Evolutionary conservation across 2,113 vertebrate genomes (phyloP), one percentile per base, ranked within the genome.

Genomic region (Rhodinocichla rosea): DNA sequence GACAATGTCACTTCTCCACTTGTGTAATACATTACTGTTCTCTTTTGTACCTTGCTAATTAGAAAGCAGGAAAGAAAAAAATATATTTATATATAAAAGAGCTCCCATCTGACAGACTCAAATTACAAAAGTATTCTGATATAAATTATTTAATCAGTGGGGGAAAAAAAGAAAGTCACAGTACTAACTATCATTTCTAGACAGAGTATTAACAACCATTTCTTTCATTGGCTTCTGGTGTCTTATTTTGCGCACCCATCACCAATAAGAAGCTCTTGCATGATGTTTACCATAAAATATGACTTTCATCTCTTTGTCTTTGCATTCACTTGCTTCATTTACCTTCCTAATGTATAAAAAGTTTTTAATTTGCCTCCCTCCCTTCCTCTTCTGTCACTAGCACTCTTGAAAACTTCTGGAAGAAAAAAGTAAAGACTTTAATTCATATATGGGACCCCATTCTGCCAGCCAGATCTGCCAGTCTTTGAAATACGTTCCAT

Each of bases 231-330:
- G 96, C 83, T 97, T 97, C 71, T 95, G 80, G 90, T 95, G 94
- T 97, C 94, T 97, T 83, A 83, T 97, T 97, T 96, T 96, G 78
- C 1, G 0, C 81, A 94, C 84, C 88, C 87, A 96, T 96, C 93
- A 97, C 95, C 95, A 96, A 96, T 97, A 87, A 97, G 96, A 95
- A 97, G 49, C 87, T 93, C 75, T 88, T 94, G 83, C 56, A 94
- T 92, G 95, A 97, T 95, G 94, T 86, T 96, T 96, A 97, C 95
- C 96, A 97, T 95, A 96, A 97, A 95, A 91, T 95, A 94, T 92
- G 85, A 96, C 96, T 98, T 97, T 97, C 96, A 97, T 97, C 95
- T 97, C 89, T 97, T 95, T 97, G 95, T 94, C 95, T 97, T 97
- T 88, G 94, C 91, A 93, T 97, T 96, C 91, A 44, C 96, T 90